Conservation (phyloP, 30 jellyfish, hydroid and myxozoan genomes). For the Morbakka virulenta region DNA sequence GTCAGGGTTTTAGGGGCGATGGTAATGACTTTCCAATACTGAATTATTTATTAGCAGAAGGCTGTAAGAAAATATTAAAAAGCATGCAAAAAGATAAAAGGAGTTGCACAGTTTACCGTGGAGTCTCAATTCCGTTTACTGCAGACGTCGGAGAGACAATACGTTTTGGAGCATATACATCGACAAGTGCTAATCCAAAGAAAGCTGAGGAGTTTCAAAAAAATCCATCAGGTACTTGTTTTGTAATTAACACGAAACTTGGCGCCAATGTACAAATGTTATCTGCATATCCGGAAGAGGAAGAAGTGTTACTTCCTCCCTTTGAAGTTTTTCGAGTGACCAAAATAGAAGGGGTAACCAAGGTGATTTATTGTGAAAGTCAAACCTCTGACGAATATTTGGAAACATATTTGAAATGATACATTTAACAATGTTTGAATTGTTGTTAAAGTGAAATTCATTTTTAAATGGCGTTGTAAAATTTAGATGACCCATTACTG, state of each 20-base stretch:
- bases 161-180: constrained; percentile 54
- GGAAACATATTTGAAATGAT: background rate
- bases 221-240: constrained; percentile 28
- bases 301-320: constrained; percentile 60
- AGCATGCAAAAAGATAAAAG: constrained; percentile 7
- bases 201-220: constrained; percentile 34
- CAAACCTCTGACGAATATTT: background rate
- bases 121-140: constrained; percentile 21
- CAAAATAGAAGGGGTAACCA: constrained; percentile 9
- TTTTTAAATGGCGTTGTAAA: too few species aligned
- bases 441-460: too few species aligned
- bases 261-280: constrained; percentile 42
- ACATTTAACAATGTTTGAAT: too few species aligned
- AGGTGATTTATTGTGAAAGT: background rate
- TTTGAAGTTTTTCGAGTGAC: constrained; percentile 29
- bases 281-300: constrained; percentile 49
- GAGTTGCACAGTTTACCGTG: constrained; percentile 35
- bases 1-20: constrained; percentile 54
- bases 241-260: constrained; percentile 31
- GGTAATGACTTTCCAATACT: constrained; percentile 63
- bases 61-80: constrained; percentile 40
- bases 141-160: constrained; percentile 45
- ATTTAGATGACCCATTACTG: too few species aligned
- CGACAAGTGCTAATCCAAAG: constrained; percentile 26
- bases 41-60: constrained; percentile 51